Percentiles rank a stretch among this genome's conserved stretches.
Conservation (phyloP, 2,888 invertebrate genomes). For the Archips crataeganus region DNA sequence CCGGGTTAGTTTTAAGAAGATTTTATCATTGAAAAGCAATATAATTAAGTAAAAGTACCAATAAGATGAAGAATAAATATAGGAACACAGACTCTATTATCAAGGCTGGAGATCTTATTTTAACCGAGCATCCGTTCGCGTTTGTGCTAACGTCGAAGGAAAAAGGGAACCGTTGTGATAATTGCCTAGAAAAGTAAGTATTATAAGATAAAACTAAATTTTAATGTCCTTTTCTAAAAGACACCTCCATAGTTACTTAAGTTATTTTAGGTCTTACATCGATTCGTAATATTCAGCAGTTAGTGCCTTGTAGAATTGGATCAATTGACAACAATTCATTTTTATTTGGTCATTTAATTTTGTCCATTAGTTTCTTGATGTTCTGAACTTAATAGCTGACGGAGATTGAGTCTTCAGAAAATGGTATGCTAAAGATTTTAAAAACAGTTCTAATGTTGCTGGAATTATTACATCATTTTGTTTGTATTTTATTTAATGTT, state of each 20-base stretch:
- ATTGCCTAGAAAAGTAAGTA: slow-evolving; percentile 90
- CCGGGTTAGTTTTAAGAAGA: slow-evolving; percentile 32
- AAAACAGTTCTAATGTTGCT: not conserved
- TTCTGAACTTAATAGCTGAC: not conserved
- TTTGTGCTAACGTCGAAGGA: slow-evolving; percentile 90
- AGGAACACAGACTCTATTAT: slow-evolving; percentile 72
- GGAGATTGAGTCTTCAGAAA: not conserved
- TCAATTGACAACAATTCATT: not conserved
- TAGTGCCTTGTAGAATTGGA: not conserved
- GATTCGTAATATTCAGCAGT: not conserved
- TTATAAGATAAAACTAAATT: not conserved
- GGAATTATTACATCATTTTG: not conserved
- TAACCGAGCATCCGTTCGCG: slow-evolving; percentile 91
- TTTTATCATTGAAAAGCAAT: slow-evolving; percentile 13
- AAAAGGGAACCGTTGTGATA: slow-evolving; percentile 90
- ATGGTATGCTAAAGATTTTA: not conserved
- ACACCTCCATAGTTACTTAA: not conserved
- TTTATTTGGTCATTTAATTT: slow-evolving; percentile 1
- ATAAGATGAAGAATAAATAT: slow-evolving; percentile 77
- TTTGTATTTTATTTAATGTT: not conserved
- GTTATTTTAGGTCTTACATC: too few species aligned
- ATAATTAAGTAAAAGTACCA: slow-evolving; percentile 43
- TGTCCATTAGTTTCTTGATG: not conserved
- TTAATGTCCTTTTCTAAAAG: not conserved
- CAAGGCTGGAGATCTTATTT: slow-evolving; percentile 88